These are phyloP conservation scores for Trichomycterus rosablanca DNA, from an alignment of 2,113 vertebrate genomes.

Conservation along the genomic window DNA sequence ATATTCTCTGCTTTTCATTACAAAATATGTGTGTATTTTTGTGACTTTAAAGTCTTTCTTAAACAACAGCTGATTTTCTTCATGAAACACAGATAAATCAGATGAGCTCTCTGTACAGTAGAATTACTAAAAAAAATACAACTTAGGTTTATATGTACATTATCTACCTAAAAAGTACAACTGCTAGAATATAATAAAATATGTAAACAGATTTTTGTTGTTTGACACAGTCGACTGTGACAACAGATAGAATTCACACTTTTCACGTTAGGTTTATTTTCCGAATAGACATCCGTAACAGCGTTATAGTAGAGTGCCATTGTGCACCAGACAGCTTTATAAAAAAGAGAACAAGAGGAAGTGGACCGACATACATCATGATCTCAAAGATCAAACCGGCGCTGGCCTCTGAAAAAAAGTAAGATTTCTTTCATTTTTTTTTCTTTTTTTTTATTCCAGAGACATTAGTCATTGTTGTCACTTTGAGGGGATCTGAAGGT, in stretches of 20 bases:
- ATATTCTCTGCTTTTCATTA: constrained; percentile 83
- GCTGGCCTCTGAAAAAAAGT: constrained; percentile 51
- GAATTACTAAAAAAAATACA: constrained; percentile 77
- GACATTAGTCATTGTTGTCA: constrained; percentile 27
- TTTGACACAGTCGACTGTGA: constrained; percentile 93
- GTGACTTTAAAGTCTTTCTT: constrained; percentile 66
- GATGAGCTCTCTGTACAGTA: constrained; percentile 82
- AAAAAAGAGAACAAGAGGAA: constrained; percentile 68
- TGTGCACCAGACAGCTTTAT: constrained; percentile 75
- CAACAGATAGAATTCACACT: constrained; percentile 88
- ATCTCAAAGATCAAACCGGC: constrained; percentile 60
- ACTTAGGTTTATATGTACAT: constrained; percentile 86
- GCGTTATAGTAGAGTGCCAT: constrained; percentile 79
- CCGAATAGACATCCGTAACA: constrained; percentile 86
- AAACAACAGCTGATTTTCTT: constrained; percentile 59
- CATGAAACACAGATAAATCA: constrained; percentile 71
- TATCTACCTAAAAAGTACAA: constrained; percentile 89
- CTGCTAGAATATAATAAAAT: constrained; percentile 96
- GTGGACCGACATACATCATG: constrained; percentile 64
- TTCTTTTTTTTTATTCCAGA: not conserved
- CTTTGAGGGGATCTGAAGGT: constrained; percentile 36
- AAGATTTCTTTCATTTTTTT: not conserved
- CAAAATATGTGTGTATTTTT: constrained; percentile 77
- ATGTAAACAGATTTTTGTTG: constrained; percentile 90
- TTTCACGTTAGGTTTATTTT: constrained; percentile 85